A percentile compares a stretch with the other conserved stretches of the same genome.
Evolutionary conservation across 2,113 vertebrate species (phyloP).

Genomic region (Tetrao urogallus): DNA sequence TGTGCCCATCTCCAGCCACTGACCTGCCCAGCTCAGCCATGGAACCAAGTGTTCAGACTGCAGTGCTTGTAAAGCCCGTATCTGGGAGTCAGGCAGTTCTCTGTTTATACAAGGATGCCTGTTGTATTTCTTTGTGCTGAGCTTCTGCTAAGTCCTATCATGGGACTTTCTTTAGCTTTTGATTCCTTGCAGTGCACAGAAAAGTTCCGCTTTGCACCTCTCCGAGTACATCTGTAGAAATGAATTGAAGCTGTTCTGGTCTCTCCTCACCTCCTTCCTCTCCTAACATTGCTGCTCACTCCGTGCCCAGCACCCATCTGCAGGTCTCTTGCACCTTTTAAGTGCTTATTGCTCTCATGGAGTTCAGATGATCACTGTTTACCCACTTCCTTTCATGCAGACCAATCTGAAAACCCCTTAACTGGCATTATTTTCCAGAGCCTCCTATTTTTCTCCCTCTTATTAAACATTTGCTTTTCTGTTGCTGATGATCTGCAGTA

Average conservation of each 20-base stretch:
- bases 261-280: neutral
- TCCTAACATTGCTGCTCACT: neutral
- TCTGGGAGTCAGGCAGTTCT: neutral
- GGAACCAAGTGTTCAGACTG: neutral
- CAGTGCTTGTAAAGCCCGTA: neutral
- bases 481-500: neutral
- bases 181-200: neutral
- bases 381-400: neutral
- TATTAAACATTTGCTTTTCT: constrained; percentile 19
- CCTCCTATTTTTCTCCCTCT: neutral
- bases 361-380: neutral
- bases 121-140: constrained; percentile 17
- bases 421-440: neutral
- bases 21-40: neutral
- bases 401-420: neutral
- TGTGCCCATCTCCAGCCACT: rapidly evolving
- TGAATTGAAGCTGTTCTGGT: constrained; percentile 5
- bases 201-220: neutral
- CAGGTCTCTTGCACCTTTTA: neutral
- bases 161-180: constrained; percentile 14
- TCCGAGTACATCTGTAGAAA: neutral
- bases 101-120: neutral
- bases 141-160: constrained; percentile 20
- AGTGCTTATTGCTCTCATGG: neutral
- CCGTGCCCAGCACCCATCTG: too few species aligned